Evolutionary conservation across 1,140 invertebrate genomes (phyloP), one percentile per base, ranked within the genome.

Genomic region (Bradysia coprophila): DNA sequence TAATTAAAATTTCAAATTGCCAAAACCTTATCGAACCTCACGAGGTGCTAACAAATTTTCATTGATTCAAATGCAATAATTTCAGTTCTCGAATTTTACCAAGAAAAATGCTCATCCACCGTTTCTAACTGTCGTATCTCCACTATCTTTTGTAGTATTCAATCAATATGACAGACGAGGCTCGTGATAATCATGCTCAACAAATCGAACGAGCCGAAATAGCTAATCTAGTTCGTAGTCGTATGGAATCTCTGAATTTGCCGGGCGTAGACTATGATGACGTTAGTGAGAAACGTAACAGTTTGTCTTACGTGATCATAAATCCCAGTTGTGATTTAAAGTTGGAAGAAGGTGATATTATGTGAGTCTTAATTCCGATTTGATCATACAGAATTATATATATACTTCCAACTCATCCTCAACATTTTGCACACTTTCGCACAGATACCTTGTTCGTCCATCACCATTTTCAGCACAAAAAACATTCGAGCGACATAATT

Each of bases 321-420:
- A 98, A 98, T 59, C 94, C 94, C 0, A 91, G 86, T 57, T 95
- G 91, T 68, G 94, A 98, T 66, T 69, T 97, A 1, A 91, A 91
- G 58, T 69, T 98, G 39, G 87, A 96, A 64, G 83, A 92, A 56
- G 93, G 90, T 32, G 94, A 98, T 65, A 84, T 97, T 37, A 86
- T 98, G 76, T 93, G 67, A 77, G 78, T 3, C 6, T n/a, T n/a
- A n/a, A n/a, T 38, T n/a, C 33, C 16, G 16, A n/a, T 8, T 36
- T 18, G 10, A n/a, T n/a, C n/a, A 36, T 36, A 8, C 16, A 36
- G 10, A 36, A 36, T 18, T n/a, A 8, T 18, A 38, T 34, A 15
- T 38, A 28, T 28, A 28, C 24, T 28, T 13, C 24, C 6, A 28
- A 8, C 13, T 28, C 13, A 28, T 28, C 13, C 6, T 28, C 13